A percentile compares a stretch with the other conserved stretches of the same genome.
These are phyloP conservation scores for Microcebus lehilahytsara DNA, from an alignment of 2,113 vertebrate genomes.

Conservation along the genomic window DNA sequence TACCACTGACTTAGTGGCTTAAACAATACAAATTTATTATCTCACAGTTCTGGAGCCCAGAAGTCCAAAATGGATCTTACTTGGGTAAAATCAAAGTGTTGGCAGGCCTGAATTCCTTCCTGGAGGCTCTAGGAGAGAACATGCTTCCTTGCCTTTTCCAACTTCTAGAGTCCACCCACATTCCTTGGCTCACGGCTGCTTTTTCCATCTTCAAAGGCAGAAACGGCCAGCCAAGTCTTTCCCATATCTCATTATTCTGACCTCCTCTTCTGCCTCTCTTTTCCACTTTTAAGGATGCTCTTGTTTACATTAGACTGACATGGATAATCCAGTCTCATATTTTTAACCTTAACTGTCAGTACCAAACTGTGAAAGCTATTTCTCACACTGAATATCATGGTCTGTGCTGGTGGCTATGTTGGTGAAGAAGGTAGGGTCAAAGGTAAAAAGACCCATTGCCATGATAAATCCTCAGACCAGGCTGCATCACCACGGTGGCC, in stretches of 20 bases:
- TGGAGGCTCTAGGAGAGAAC: background rate
- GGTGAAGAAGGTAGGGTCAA: background rate
- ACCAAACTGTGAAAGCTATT: background rate
- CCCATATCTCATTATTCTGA: background rate
- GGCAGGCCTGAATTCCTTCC: background rate
- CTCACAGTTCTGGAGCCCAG: background rate
- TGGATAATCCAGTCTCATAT: background rate
- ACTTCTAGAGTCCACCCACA: background rate
- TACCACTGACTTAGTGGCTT: background rate
- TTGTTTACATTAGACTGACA: background rate
- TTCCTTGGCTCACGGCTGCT: background rate
- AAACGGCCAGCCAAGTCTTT: background rate
- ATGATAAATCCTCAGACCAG: background rate
- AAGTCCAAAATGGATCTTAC: background rate
- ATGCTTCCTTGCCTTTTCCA: background rate
- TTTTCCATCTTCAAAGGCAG: background rate
- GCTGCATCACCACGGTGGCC: background rate
- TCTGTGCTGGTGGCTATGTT: background rate
- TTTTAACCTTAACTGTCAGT: background rate
- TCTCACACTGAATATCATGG: background rate
- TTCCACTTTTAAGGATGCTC: background rate
- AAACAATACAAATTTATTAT: background rate
- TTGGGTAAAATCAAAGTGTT: constrained; percentile 16
- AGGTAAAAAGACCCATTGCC: background rate
- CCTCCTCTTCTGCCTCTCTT: background rate